Percentiles rank a stretch among this genome's conserved stretches.
Conservation (phyloP, 1,140 invertebrate species). For the Harlomillsia oculata region DNA sequence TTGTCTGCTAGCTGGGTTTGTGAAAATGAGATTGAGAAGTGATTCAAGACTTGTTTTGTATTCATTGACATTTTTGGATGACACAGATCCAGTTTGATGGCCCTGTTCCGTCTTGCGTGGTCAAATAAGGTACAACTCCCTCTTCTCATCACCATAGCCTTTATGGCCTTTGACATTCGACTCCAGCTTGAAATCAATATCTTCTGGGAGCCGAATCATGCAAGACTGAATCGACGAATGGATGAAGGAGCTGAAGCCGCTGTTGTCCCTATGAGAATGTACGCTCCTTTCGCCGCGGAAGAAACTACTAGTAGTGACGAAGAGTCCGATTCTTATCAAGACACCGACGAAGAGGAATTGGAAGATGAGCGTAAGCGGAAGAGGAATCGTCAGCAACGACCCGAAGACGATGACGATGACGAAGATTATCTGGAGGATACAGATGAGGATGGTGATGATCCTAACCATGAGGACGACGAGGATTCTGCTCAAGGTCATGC, state of each 20-base stretch:
- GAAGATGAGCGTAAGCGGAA: neutral
- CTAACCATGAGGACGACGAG: no score
- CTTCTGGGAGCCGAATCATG: slow-evolving; percentile 30
- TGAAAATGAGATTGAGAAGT: neutral
- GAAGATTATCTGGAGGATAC: neutral
- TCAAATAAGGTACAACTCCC: slow-evolving; percentile 49
- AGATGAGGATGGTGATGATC: neutral
- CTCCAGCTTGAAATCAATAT: slow-evolving; percentile 48
- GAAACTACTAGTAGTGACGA: slow-evolving; percentile 19
- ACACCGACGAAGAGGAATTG: neutral
- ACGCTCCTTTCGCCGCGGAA: slow-evolving; percentile 11
- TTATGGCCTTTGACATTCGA: slow-evolving; percentile 48
- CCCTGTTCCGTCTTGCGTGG: slow-evolving; percentile 52
- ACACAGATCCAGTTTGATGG: slow-evolving; percentile 38
- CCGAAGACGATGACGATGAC: slow-evolving; percentile 14
- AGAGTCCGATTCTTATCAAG: slow-evolving; percentile 1
- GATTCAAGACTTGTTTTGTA: neutral
- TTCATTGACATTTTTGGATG: neutral
- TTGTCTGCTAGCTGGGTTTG: slow-evolving; percentile 1
- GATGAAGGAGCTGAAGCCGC: neutral
- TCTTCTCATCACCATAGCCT: slow-evolving; percentile 46
- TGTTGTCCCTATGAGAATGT: no score
- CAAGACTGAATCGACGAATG: neutral
- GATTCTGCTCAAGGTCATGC: no score
- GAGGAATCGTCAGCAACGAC: neutral